Evolutionary conservation across 2,113 vertebrate species (phyloP), one percentile per base, ranked within the genome.

Genomic region (Lophius piscatorius): DNA sequence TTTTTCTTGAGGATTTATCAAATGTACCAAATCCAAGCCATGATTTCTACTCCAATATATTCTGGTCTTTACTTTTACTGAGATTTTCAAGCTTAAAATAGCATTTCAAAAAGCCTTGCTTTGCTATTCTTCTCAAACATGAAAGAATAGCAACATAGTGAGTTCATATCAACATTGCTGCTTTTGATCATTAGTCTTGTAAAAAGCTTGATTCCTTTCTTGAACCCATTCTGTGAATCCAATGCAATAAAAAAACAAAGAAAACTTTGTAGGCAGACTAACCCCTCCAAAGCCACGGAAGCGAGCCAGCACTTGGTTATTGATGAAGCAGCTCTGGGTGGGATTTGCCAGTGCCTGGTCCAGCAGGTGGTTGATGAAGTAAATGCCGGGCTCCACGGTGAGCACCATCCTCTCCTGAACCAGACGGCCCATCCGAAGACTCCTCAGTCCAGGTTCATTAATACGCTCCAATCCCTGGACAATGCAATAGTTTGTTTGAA

Each of bases 301-400:
- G 29, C 94, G 93, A 57, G 70, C 86, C 63, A 99, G 93, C 50
- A 93, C 85, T 2, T 91, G 51, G 0, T 1, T 87, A 82, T 97
- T 85, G 84, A 98, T 90, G 93, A 97, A 99, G 82, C 91, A 91
- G 69, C 92, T 81, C 36, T 94, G 95, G 0, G 87, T 63, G 0
- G 93, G 90, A 51, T 95, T 78, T 0, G 48, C 81, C 61, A 98
- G 91, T 0, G 97, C 97, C 57, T 94, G 87, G 16, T 98, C 92
- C 86, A 98, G 88, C 9, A 98, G 89, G 70, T 84, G 94, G 80
- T 95, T 85, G 14, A 99, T 98, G 90, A 99, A 98, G 81, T 99
- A 99, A 64, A 98, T 95, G 50, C 97, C 96, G 0, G 97, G 97
- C 79, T 99, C 97, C 14, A 98, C 84, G 0, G 96, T 99, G 56